Conservation (phyloP, 2,113 vertebrate species). For the Pteropus alecto region DNA sequence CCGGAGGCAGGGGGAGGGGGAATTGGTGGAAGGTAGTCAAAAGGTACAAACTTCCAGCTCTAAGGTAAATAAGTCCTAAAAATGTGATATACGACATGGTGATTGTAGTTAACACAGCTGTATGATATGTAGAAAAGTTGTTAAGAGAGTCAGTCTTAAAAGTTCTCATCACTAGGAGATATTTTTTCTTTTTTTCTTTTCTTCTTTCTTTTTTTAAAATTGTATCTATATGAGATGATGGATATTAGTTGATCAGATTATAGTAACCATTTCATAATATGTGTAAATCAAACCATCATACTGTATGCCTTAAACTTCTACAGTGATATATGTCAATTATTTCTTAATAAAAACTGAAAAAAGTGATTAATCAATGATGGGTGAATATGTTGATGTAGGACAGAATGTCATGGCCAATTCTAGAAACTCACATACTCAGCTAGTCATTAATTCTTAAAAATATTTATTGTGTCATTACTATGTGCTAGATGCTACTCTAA, state of each 20-base stretch:
- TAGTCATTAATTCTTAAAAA: neutral
- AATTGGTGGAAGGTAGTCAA: too few species aligned
- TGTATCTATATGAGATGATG: neutral
- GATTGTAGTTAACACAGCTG: too few species aligned
- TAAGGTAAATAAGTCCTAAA: too few species aligned
- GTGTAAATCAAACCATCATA: neutral
- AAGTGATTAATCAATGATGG: neutral
- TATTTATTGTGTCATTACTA: neutral
- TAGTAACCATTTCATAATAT: neutral
- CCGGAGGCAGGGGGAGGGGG: too few species aligned
- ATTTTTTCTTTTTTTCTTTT: too few species aligned
- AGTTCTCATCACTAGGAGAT: too few species aligned
- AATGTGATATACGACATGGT: too few species aligned
- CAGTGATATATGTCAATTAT: neutral
- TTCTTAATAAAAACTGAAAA: neutral
- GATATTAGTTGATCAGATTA: neutral
- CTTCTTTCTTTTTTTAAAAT: neutral
- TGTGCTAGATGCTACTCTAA: neutral
- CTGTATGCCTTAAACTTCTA: neutral
- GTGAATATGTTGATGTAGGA: neutral
- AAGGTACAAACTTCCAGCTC: too few species aligned
- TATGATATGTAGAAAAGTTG: too few species aligned
- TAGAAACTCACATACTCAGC: neutral
- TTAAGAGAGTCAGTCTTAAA: too few species aligned
- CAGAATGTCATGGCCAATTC: neutral